Base-by-base conservation (phyloP, 2,113 vertebrate species). In the Psittacara wagleri region DNA sequence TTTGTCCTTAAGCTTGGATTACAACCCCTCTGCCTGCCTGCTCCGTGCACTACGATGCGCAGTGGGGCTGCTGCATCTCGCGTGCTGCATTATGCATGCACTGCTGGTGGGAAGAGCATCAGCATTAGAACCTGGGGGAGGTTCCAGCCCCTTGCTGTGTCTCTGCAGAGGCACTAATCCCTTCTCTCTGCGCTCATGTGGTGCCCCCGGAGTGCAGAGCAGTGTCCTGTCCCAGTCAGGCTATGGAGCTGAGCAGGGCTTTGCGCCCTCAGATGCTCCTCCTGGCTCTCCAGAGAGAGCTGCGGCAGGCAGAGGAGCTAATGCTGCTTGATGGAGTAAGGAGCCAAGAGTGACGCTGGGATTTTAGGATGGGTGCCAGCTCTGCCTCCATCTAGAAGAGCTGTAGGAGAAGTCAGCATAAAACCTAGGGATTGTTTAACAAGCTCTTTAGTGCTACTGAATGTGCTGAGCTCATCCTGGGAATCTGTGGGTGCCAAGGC, bases 1-100 rank as follows among this genome's bases (percentile, higher is more conserved):
- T 73, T 83, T 67, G 85, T 92, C 86, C 93, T 83, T 90, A 64
- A 92, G 69, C 83, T 54, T 43, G 91, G 86, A 94, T 95, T 94
- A 35, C 88, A 37, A 29, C 76, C 92, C 63, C 88, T 88, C 49
- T 51, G 33, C 31, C 80, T 63, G 85, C 63, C 73, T 9, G 48
- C 6, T 43, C 2, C 0, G 28, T 10, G 7, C 52, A 6, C 3
- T 43, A 2, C 29, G 37, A 46, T 0, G 25, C 1, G 44, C 83
- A 7, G 46, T 0, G 2, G 76, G 62, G 69, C 69, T 48, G 20
- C 29, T 6, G 72, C 55, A 7, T 31, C 89, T 51, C 2, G 0
- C 49, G 4, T 22, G 9, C 67, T 7, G 19, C 49, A 6, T 35
- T 63, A 27, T 2, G 1, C 6, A 1, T 9, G 37, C 54, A 0